Evolutionary conservation across 2,888 invertebrate genomes (phyloP).

Genomic region (Patella depressa): DNA sequence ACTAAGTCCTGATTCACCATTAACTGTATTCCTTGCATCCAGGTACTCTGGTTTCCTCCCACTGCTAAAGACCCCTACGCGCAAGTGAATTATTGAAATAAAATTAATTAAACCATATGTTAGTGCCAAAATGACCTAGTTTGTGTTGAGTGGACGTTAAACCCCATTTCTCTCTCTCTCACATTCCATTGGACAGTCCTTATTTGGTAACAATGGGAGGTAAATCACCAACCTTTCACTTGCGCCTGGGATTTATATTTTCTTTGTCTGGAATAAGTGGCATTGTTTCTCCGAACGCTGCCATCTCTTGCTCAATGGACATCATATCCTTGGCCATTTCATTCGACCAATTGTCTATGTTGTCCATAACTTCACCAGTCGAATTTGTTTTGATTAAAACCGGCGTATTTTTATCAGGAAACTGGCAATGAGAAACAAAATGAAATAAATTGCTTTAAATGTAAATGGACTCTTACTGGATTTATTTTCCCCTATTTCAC

Average conservation of each 20-base stretch:
- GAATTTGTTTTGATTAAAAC: slow-evolving; percentile 15
- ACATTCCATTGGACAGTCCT: too few species aligned
- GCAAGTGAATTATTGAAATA: too few species aligned
- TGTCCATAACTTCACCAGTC: slow-evolving; percentile 52
- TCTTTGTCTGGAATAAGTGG: not conserved
- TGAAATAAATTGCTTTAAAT: not conserved
- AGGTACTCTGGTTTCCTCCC: too few species aligned
- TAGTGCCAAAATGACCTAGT: too few species aligned
- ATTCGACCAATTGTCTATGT: slow-evolving; percentile 66
- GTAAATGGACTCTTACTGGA: not conserved
- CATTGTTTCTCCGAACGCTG: slow-evolving; percentile 66
- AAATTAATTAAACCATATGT: too few species aligned
- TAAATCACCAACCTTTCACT: not conserved
- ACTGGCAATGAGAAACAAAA: slow-evolving; percentile 13
- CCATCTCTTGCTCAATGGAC: slow-evolving; percentile 67
- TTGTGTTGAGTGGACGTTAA: too few species aligned
- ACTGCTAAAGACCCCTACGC: too few species aligned
- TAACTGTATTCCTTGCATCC: too few species aligned
- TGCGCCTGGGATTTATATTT: not conserved
- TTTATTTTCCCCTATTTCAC: too few species aligned
- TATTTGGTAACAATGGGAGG: too few species aligned
- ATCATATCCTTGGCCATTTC: slow-evolving; percentile 69
- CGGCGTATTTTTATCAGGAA: slow-evolving; percentile 11
- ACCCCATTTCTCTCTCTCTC: too few species aligned
- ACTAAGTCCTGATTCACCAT: too few species aligned